These are phyloP conservation scores for Mamestra brassicae DNA, from an alignment of 2,888 invertebrate genomes.

Conservation along the genomic window DNA sequence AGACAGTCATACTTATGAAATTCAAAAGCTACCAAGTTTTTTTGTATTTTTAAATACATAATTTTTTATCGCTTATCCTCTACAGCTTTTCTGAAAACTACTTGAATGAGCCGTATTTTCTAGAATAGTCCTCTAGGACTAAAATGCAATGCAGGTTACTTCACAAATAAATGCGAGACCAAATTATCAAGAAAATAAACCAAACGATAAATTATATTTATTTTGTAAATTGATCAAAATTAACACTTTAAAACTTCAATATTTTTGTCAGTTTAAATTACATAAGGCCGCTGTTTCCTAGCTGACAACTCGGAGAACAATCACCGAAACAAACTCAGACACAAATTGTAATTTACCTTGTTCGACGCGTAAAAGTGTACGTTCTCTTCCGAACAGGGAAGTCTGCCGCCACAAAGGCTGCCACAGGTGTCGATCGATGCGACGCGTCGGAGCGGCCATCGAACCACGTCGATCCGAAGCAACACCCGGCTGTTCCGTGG, in stretches of 20 bases:
- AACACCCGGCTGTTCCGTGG: slow-evolving; percentile 42
- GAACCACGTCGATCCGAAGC: slow-evolving; percentile 69
- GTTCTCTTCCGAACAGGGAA: slow-evolving; percentile 69
- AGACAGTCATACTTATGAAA: too few relatives aligned
- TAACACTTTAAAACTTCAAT: not conserved
- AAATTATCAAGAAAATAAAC: not conserved
- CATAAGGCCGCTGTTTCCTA: not conserved
- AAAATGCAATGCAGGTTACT: too few relatives aligned
- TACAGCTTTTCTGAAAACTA: too few relatives aligned
- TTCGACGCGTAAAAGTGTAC: slow-evolving; percentile 39
- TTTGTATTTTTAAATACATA: too few relatives aligned
- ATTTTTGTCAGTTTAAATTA: not conserved
- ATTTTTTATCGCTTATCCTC: too few relatives aligned
- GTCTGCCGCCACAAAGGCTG: slow-evolving; percentile 72
- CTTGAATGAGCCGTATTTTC: too few relatives aligned
- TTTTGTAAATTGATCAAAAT: not conserved
- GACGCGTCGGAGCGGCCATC: slow-evolving; percentile 80
- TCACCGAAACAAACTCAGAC: not conserved
- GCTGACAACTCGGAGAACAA: not conserved
- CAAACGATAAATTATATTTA: not conserved
- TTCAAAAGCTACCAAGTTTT: too few relatives aligned
- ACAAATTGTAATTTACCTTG: not conserved
- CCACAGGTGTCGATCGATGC: slow-evolving; percentile 89
- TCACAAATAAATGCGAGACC: not conserved
- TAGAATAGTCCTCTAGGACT: too few relatives aligned